Base-by-base conservation (phyloP, 2,113 vertebrate genomes). In the Murina feae region DNA sequence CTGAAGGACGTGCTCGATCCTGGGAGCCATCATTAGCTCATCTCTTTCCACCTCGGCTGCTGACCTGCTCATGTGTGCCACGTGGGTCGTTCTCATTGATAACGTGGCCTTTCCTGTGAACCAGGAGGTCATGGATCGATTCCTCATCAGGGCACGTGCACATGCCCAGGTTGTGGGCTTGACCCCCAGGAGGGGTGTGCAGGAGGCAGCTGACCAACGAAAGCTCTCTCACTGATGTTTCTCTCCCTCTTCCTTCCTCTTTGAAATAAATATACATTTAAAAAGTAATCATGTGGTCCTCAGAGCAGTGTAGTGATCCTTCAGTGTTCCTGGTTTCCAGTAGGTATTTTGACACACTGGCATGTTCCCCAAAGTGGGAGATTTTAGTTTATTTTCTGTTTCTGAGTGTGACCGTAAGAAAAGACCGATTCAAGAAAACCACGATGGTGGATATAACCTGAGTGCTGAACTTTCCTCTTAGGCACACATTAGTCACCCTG, bases 21-120 rank as follows among this genome's bases (percentile, higher is more conserved):
- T 99, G 98, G 91, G 99, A 99, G 95, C 99, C 98, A 6, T 99
- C 98, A 76, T 99, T 97, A 98, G 99, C 96, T 99, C 99, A 71
- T 99, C 98, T 0, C 98, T 99, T 97, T 99, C 98, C 99, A 99
- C 99, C 97, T 99, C 98, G 95, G 98, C 99, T 89, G 99, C 99
- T 55, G 99, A 99, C 63, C 98, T 99, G 99, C 98, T 99, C 98
- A 75, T 98, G 98, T 85, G 99, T 95, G 93, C 99, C 99, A 93
- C 99, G 99, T 94, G 98, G 98, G 95, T 98, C 98, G 58, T 99
- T 99, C 80, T 98, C 98, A 94, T 99, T 99, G 96, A 99, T 97
- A 87, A 98, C 96, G 92, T 98, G 98, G 89, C 98, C 98, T 96
- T 99, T 99, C 21, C 55, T 23, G 3, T 58, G 21, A 58, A 25